A percentile compares a stretch with the other conserved stretches of the same genome.
phyloP scores from a whole-genome alignment of 2,888 invertebrate species.

The Stratiomys singularior region DNA sequence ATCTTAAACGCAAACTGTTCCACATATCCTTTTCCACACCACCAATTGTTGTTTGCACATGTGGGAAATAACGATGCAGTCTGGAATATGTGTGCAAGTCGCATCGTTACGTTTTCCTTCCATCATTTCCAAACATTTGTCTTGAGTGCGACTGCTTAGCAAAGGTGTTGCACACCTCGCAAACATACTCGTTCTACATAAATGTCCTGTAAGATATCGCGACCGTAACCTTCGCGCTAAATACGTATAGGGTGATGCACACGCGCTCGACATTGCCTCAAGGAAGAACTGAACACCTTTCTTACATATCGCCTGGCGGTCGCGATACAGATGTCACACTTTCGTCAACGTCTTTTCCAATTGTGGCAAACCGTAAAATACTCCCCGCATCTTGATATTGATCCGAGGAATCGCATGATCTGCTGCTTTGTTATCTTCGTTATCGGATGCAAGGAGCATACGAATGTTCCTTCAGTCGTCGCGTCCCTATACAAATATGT shows the following conservation, averaged over 20 bases:
- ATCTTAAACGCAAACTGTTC: conserved; percentile 12
- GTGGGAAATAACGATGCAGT: background rate
- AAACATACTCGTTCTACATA: background rate
- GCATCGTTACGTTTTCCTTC: conserved; percentile 1
- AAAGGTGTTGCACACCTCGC: conserved; percentile 18
- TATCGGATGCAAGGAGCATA: background rate
- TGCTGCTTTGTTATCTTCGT: background rate
- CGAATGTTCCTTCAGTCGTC: background rate
- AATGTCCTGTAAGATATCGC: conserved; percentile 11
- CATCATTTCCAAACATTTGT: background rate
- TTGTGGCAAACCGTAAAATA: conserved; percentile 25
- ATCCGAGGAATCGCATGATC: conserved; percentile 40
- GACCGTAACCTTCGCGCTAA: conserved; percentile 39
- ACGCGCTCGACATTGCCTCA: background rate
- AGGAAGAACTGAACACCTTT: background rate
- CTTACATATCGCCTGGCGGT: background rate
- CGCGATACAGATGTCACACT: conserved; percentile 39
- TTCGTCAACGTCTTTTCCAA: conserved; percentile 37
- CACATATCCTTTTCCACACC: background rate
- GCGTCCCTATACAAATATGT: conserved; percentile 16
- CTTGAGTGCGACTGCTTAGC: background rate
- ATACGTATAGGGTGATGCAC: background rate
- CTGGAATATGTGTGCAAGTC: background rate
- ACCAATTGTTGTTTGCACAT: conserved; percentile 10
- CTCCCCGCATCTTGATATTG: conserved; percentile 12